Percentiles rank a stretch among this genome's conserved stretches.
Evolutionary conservation across 2,113 vertebrate species (phyloP).

Genomic region (Sturnus vulgaris): DNA sequence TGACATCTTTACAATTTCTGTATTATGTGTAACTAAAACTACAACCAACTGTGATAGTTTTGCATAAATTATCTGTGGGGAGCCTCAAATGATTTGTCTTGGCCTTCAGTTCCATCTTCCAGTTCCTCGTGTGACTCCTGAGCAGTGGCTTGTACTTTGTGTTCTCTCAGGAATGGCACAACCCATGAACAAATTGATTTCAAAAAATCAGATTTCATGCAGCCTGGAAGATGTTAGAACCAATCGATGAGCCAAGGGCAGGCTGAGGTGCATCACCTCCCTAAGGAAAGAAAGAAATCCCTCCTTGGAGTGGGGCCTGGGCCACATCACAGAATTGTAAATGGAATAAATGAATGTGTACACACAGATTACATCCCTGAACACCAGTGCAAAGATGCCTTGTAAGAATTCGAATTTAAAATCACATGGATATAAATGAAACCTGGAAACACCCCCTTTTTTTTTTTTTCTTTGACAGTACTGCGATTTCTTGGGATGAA

Average conservation of each 20-base stretch:
- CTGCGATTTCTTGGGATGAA: neutral
- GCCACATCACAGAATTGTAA: constrained; percentile 22
- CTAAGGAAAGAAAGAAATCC: constrained; percentile 2
- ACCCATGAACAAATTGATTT: neutral
- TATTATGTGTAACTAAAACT: neutral
- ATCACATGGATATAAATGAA: neutral
- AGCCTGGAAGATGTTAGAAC: constrained; percentile 30
- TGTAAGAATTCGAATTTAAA: neutral
- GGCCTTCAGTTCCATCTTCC: neutral
- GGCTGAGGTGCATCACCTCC: constrained; percentile 28
- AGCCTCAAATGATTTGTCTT: neutral
- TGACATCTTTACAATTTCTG: neutral
- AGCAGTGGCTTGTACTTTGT: neutral
- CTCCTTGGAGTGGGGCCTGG: constrained; percentile 35
- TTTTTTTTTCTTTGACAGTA: neutral
- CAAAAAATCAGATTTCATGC: constrained; percentile 31
- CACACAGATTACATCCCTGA: neutral
- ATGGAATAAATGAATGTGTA: neutral
- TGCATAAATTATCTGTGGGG: neutral
- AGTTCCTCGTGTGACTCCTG: neutral
- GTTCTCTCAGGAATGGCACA: constrained; percentile 5
- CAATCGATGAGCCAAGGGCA: constrained; percentile 52
- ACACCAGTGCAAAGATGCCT: neutral
- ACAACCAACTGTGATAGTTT: neutral
- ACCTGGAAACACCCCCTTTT: neutral